Evolutionary conservation across 23 tunicate species (phyloP).

Genomic region (Diplosoma virens): DNA sequence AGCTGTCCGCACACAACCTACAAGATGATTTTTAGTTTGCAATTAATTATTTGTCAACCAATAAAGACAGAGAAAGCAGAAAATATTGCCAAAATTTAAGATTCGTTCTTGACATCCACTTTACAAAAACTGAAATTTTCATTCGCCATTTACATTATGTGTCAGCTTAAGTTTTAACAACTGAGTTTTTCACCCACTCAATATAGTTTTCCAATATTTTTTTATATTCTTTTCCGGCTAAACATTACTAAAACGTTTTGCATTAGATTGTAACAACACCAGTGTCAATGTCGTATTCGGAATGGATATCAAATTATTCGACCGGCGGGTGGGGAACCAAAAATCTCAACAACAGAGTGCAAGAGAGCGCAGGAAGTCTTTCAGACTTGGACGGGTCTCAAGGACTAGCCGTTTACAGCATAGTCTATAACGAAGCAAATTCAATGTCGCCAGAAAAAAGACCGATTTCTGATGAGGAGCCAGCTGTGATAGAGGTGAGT

Average conservation of each 20-base stretch:
- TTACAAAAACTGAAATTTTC: too few species aligned
- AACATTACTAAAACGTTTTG: neutral
- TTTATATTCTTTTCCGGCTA: too few species aligned
- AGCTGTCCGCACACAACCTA: too few species aligned
- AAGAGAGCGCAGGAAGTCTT: slow-evolving; percentile 40
- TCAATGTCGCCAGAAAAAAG: neutral
- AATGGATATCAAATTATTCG: slow-evolving; percentile 66
- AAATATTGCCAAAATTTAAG: too few species aligned
- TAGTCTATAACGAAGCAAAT: slow-evolving; percentile 25
- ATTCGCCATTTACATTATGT: too few species aligned
- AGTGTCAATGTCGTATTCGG: slow-evolving; percentile 72
- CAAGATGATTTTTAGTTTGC: too few species aligned
- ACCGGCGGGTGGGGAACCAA: slow-evolving; percentile 43
- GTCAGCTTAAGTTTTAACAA: too few species aligned
- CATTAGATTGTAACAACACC: slow-evolving; percentile 68
- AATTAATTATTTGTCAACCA: too few species aligned
- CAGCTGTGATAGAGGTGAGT: slow-evolving; percentile 1
- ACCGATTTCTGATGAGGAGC: neutral
- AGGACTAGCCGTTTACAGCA: slow-evolving; percentile 51
- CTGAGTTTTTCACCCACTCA: too few species aligned
- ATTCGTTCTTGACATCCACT: too few species aligned
- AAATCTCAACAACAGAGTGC: slow-evolving; percentile 30
- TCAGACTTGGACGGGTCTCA: slow-evolving; percentile 16
- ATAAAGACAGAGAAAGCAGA: too few species aligned
- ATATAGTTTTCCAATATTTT: too few species aligned